Conservation (phyloP, 2,113 vertebrate species). For the Pseudorhombus dupliciocellatus region DNA sequence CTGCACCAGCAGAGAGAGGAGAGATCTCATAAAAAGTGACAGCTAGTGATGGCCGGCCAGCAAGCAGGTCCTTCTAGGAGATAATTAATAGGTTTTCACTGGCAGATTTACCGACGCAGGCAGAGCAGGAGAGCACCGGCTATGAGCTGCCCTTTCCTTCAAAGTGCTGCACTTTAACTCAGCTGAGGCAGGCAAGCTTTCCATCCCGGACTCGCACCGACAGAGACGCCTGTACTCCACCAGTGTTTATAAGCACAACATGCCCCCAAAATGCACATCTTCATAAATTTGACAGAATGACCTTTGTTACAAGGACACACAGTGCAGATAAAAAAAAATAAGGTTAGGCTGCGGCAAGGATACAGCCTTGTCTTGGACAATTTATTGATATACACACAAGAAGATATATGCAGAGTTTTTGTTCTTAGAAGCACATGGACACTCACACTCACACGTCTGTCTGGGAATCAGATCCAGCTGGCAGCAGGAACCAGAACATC, state of each 20-base stretch:
- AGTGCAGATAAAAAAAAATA: constrained; percentile 34
- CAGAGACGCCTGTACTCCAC: constrained; percentile 8
- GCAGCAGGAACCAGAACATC: constrained; percentile 14
- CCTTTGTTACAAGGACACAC: constrained; percentile 29
- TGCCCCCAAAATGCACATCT: background rate
- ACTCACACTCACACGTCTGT: constrained; percentile 1
- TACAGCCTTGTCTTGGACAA: background rate
- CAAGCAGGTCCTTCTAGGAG: constrained; percentile 68
- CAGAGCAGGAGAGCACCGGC: constrained; percentile 45
- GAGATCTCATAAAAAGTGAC: constrained; percentile 75
- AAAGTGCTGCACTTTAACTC: constrained; percentile 65
- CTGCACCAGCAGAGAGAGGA: constrained; percentile 51
- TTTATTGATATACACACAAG: constrained; percentile 8
- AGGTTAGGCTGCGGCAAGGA: constrained; percentile 1
- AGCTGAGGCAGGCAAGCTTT: constrained; percentile 40
- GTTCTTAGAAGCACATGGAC: background rate
- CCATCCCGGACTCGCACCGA: constrained; percentile 7
- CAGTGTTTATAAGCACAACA: constrained; percentile 3
- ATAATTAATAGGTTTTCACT: constrained; percentile 78
- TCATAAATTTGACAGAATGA: constrained; percentile 26
- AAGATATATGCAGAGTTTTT: background rate
- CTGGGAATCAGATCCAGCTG: constrained; percentile 34
- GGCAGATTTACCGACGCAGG: constrained; percentile 70
- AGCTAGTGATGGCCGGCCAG: constrained; percentile 68
- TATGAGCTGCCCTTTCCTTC: constrained; percentile 62